Percentiles rank a stretch among this genome's conserved stretches.
phyloP scores from a whole-genome alignment of 1,140 invertebrate genomes.

The Bombus superbus region DNA sequence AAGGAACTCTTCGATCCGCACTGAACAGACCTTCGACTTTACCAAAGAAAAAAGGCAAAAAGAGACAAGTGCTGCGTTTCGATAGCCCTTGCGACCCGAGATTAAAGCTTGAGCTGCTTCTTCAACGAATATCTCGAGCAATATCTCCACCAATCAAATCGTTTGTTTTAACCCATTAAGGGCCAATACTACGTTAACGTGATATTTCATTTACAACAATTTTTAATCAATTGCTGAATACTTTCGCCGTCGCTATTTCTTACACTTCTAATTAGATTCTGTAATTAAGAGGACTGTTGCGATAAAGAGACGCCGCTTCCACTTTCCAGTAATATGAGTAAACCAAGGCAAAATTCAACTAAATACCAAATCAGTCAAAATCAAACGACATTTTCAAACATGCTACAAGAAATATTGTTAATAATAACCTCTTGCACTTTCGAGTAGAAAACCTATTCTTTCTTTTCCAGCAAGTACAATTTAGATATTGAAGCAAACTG shows the following conservation, averaged over 20 bases:
- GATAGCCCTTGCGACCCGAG: constrained; percentile 66
- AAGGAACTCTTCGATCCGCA: constrained; percentile 49
- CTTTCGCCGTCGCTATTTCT: not conserved
- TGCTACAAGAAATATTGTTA: too few species aligned
- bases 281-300: too few species aligned
- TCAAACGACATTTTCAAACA: too few species aligned
- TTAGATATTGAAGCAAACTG: not conserved
- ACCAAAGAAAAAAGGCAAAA: constrained; percentile 39
- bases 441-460: not conserved
- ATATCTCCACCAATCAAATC: not conserved
- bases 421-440: not conserved
- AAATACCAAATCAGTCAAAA: too few species aligned
- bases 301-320: too few species aligned
- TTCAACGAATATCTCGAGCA: not conserved
- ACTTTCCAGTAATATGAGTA: too few species aligned
- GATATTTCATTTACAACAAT: not conserved
- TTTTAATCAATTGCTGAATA: not conserved
- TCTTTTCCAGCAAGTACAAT: not conserved
- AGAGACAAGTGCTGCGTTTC: constrained; percentile 45
- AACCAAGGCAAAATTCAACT: too few species aligned
- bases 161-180: not conserved
- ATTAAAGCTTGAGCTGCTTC: constrained; percentile 56
- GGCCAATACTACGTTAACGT: not conserved
- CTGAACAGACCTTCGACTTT: constrained; percentile 67
- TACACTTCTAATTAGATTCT: not conserved